These are phyloP conservation scores for Tupiocoris notatus DNA, from an alignment of 2,888 invertebrate species.

Conservation along the genomic window DNA sequence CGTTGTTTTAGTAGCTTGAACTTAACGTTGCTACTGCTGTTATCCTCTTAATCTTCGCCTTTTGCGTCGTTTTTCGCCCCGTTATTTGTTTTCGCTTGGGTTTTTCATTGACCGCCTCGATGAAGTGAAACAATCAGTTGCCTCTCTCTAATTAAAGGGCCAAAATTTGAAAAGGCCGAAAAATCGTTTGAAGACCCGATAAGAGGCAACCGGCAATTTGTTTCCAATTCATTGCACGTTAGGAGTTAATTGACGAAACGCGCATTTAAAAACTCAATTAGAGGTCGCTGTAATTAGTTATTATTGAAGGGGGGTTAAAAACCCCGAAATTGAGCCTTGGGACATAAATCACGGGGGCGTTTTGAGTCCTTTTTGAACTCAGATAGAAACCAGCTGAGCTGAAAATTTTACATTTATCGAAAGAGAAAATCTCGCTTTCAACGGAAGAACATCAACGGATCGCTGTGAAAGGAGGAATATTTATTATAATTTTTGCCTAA, in stretches of 20 bases:
- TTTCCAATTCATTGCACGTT: not conserved
- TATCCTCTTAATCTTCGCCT: constrained; percentile 30
- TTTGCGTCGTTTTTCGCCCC: constrained; percentile 30
- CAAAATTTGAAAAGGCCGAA: not conserved
- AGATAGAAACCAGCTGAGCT: too few relatives aligned
- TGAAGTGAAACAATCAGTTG: not conserved
- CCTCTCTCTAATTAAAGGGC: not conserved
- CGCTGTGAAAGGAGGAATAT: too few relatives aligned
- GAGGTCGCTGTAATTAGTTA: not conserved
- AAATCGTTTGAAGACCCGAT: not conserved
- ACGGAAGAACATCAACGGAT: too few relatives aligned
- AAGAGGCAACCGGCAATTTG: not conserved
- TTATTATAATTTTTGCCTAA: too few relatives aligned
- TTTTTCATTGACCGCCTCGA: not conserved
- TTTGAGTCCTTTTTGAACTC: not conserved
- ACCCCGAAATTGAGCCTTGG: not conserved
- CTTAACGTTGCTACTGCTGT: constrained; percentile 18
- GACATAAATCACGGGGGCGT: not conserved
- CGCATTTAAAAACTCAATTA: not conserved
- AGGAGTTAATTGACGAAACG: not conserved
- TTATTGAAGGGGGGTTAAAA: not conserved
- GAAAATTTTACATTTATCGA: too few relatives aligned
- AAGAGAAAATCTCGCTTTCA: too few relatives aligned
- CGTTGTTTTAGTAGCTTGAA: not conserved
- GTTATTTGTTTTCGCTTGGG: constrained; percentile 1